A percentile compares a stretch with the other conserved stretches of the same genome.
These are phyloP conservation scores for Vimba vimba DNA, from an alignment of 2,113 vertebrate genomes.

Conservation along the genomic window DNA sequence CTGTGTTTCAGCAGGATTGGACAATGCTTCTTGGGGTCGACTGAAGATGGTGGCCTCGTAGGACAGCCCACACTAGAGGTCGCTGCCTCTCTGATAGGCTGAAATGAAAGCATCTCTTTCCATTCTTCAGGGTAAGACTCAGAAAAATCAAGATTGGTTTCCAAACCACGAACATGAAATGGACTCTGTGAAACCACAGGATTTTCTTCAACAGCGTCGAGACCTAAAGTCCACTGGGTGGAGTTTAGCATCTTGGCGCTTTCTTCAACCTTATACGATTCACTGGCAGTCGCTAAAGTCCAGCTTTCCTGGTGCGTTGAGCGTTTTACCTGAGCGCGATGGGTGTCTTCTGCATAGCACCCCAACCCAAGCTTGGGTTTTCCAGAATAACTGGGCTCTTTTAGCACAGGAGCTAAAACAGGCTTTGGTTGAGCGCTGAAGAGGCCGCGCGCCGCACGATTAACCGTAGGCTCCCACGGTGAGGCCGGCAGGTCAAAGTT, in stretches of 20 bases:
- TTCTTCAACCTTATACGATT: background rate
- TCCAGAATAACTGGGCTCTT: conserved; percentile 13
- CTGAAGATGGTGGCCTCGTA: background rate
- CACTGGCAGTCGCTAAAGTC: conserved; percentile 5
- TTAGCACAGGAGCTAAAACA: background rate
- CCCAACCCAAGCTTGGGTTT: conserved; percentile 14
- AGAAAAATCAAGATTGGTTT: conserved; percentile 31
- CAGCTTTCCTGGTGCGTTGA: conserved; percentile 16
- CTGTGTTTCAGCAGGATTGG: conserved; percentile 14
- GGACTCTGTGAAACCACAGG: background rate
- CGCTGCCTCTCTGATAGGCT: conserved; percentile 12
- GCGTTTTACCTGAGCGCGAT: background rate
- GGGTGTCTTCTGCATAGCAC: background rate
- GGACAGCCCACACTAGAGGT: background rate
- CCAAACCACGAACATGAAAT: conserved; percentile 20
- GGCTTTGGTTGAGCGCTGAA: conserved; percentile 35
- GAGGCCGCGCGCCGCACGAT: background rate
- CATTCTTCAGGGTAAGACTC: conserved; percentile 33
- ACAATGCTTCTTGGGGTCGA: background rate
- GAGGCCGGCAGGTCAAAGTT: background rate
- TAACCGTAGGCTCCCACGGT: conserved; percentile 10
- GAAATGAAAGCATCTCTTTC: conserved; percentile 39
- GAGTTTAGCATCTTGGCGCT: background rate
- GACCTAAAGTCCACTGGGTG: conserved; percentile 23
- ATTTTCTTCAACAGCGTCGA: background rate